Evolutionary conservation across 2,797 vertebrate genomes (phyloP).

Genomic region (Adelosebastes latens): DNA sequence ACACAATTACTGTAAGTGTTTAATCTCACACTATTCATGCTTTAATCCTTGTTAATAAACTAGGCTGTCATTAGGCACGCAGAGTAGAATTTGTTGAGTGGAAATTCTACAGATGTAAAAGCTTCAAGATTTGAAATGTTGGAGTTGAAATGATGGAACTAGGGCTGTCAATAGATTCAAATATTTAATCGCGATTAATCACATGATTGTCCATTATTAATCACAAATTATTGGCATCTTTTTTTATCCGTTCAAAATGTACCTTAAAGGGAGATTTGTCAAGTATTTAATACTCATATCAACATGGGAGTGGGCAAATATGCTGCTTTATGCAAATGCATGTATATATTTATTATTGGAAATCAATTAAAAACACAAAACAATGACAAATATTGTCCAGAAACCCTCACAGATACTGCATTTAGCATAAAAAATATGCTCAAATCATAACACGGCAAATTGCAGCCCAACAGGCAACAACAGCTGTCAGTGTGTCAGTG

Average conservation of each 20-base stretch:
- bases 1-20: conserved; percentile 3
- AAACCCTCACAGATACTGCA: too few relatives aligned
- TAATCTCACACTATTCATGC: not conserved
- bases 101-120: not conserved
- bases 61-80: not conserved
- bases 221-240: not conserved
- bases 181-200: not conserved
- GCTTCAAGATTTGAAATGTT: not conserved
- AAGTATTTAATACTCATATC: not conserved
- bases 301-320: not conserved
- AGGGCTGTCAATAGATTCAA: not conserved
- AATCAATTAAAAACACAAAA: too few relatives aligned
- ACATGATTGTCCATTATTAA: too few relatives aligned
- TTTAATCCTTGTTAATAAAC: not conserved
- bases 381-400: too few relatives aligned
- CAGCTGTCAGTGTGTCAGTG: too few relatives aligned
- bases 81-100: not conserved
- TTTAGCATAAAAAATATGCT: too few relatives aligned
- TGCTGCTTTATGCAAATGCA: not conserved
- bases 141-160: not conserved
- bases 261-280: not conserved
- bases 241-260: not conserved
- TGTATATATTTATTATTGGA: not conserved
- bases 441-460: too few relatives aligned
- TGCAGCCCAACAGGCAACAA: too few relatives aligned